Evolutionary conservation across 2,113 vertebrate species (phyloP).

Genomic region (Pygoscelis antarcticus): DNA sequence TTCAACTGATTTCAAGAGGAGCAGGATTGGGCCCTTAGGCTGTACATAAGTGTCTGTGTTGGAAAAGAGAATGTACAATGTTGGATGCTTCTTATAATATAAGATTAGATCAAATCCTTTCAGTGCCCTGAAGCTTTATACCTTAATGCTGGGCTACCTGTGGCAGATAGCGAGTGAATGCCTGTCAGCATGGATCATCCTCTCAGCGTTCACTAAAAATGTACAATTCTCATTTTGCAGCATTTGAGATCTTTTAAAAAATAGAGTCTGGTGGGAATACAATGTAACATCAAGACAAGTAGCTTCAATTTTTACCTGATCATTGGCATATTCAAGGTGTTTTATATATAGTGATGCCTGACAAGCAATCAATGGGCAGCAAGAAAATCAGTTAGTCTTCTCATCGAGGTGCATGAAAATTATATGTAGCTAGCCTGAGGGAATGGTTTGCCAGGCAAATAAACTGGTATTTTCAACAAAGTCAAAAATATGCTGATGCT

Average conservation of each 20-base stretch:
- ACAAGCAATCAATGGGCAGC: neutral
- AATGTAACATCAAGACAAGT: neutral
- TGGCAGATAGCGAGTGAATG: conserved; percentile 48
- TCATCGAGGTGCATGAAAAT: neutral
- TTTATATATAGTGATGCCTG: neutral
- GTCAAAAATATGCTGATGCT: neutral
- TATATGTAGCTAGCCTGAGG: neutral
- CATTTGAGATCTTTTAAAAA: conserved; percentile 10
- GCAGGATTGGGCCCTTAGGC: conserved; percentile 54
- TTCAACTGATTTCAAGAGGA: conserved; percentile 30
- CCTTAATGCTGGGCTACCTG: conserved; percentile 48
- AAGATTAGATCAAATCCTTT: conserved; percentile 68
- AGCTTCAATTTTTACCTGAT: conserved; percentile 27
- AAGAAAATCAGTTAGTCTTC: neutral
- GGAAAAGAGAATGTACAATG: conserved; percentile 27
- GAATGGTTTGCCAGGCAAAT: neutral
- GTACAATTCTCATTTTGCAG: neutral
- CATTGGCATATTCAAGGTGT: neutral
- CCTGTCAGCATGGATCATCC: conserved; percentile 53
- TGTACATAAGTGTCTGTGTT: conserved; percentile 55
- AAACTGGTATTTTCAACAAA: neutral
- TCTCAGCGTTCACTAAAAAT: neutral
- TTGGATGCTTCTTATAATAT: conserved; percentile 36
- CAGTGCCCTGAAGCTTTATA: conserved; percentile 54
- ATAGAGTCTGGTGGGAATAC: neutral